Base-by-base conservation (phyloP, 2,888 invertebrate species). In the Dicycla oo region DNA sequence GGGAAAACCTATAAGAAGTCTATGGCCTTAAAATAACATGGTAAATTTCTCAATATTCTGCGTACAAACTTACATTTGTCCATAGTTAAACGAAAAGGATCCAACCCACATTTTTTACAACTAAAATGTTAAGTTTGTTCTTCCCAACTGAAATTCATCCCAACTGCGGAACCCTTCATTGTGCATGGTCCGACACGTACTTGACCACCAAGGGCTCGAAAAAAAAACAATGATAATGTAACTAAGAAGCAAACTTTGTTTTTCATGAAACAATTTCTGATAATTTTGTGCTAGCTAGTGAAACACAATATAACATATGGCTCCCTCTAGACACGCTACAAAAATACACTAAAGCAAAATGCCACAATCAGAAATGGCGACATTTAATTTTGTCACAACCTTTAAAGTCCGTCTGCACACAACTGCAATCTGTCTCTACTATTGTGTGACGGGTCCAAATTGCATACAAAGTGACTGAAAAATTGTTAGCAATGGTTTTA, bases 381-480 rank as follows among this genome's bases (percentile, higher is more conserved):
- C 34, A 54, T 53, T 75, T 75, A 66, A 56, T 65, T 75, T 56
- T 18, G n/a, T 18, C 23, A 20, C 43, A 45, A 38, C 45, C 15
- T 76, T 68, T 58, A 34, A 68, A 34, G 69, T 43, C 2, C n/a
- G 47, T 10, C 20, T 26, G 23, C 8, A 49, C 23, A 38, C 11
- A 49, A 53, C 3, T 38, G 51, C 47, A 43, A 47, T 43, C 13
- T 49, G 34, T 49, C 30, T 47, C 8, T 51, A 20, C 45, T 51
- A 73, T 51, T 26, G 34, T 45, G 49, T 38, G 67, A 57, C 26
- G 20, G 30, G 11, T 40, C 10, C 13, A 54, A 47, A 69, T 54
- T 60, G 58, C 34, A 54, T 49, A 40, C 54, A 69, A 75, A 53
- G 34, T n/a, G 49, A 43, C 23, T 2, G 26, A n/a, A 40, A 51